Base-by-base conservation (phyloP, 2,113 vertebrate genomes). In the Channa argus region DNA sequence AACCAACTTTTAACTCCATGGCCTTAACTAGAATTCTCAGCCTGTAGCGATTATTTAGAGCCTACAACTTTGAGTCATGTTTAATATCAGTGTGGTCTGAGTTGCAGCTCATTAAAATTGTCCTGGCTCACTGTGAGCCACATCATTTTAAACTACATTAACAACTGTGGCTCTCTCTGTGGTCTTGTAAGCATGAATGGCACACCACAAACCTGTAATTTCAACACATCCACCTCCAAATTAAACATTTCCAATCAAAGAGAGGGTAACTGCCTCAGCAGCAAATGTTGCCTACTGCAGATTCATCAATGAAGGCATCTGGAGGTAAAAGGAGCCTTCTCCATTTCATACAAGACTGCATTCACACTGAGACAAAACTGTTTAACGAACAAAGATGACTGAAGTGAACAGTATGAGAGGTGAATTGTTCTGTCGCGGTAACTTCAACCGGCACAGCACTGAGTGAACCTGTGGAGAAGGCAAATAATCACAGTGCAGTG, bases 381-480 rank as follows among this genome's bases (percentile, higher is more conserved):
- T 49, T 41, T 61, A 55, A 53, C 24, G 39, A 63, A 76, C 54
- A 70, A 72, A 63, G 63, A 43, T 3, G 8, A 49, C 3, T 7
- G 12, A 46, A 15, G 67, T 43, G 68, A 14, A 45, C 55, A 67
- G 71, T 12, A 53, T 3, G 11, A 41, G 61, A 52, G 52, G 63
- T 61, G 56, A 50, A 72, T 24, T 84, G 74, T 53, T 70, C 43
- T 77, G 65, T n/a, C 50, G 71, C n/a, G 9, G 52, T 52, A 38
- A 61, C 77, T 61, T 70, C 71, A 75, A 65, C 68, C 65, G 62
- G 74, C 60, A 62, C 49, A 80, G 73, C n/a, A 78, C 79, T 33
- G 63, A 76, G 81, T 87, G 85, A 89, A 77, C 86, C 83, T 24
- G 63, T 52, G 58, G 58, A 83, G 84, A 72, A 84, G 75, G 70